phyloP scores from a whole-genome alignment of 2,113 vertebrate genomes.

The Regulus satrapa region DNA sequence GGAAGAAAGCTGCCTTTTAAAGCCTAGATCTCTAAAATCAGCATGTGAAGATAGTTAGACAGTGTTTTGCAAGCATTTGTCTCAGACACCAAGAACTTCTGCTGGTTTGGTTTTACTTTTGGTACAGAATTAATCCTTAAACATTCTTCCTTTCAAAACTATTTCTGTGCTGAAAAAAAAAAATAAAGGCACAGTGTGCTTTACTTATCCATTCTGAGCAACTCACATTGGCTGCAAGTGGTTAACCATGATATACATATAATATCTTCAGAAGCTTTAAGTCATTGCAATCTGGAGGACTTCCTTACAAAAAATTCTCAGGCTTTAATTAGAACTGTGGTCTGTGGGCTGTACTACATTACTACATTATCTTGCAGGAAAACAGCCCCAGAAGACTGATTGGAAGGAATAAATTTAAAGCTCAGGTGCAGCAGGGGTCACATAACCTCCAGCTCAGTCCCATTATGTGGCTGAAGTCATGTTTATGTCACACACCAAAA shows the following conservation, averaged over 20 bases:
- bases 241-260: background rate
- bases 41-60: background rate
- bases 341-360: background rate
- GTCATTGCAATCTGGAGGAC: background rate
- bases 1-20: slow-evolving; percentile 37
- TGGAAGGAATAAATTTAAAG: background rate
- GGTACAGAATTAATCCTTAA: background rate
- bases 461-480: background rate
- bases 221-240: background rate
- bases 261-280: background rate
- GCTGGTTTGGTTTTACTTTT: background rate
- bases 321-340: background rate
- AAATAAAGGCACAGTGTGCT: background rate
- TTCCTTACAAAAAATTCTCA: background rate
- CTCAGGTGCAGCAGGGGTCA: background rate
- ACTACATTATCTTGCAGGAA: background rate
- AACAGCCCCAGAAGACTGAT: background rate
- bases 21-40: slow-evolving; percentile 18
- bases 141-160: background rate
- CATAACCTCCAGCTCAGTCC: background rate
- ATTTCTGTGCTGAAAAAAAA: background rate
- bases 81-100: background rate
- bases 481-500: background rate
- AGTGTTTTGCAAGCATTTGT: background rate
- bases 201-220: background rate